Percentiles rank a stretch among this genome's conserved stretches.
phyloP scores from a whole-genome alignment of 2,888 invertebrate species.

The Polydrusus cervinus region DNA sequence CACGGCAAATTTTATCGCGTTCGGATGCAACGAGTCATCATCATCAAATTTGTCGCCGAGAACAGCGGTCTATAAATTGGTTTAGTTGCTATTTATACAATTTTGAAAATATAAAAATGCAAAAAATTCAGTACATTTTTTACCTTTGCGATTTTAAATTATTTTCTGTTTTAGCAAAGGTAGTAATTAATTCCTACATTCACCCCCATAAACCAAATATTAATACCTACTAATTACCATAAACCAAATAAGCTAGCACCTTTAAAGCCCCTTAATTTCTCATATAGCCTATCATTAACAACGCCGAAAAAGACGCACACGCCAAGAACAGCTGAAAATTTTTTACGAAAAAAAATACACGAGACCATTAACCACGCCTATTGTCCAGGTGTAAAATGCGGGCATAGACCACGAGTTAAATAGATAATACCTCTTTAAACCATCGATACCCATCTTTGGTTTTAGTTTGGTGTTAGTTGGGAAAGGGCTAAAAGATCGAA shows the following conservation, averaged over 20 bases:
- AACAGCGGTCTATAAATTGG: too few species aligned
- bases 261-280: constrained; percentile 16
- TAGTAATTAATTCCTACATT: too few species aligned
- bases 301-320: constrained; percentile 9
- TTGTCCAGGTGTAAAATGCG: constrained; percentile 70
- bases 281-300: constrained; percentile 33
- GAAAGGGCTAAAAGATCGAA: constrained; percentile 34
- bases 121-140: too few species aligned
- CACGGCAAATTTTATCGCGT: too few species aligned
- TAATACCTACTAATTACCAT: background rate
- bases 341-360: constrained; percentile 40
- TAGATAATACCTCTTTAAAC: constrained; percentile 49
- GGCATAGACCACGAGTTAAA: constrained; percentile 62
- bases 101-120: too few species aligned
- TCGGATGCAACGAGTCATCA: too few species aligned
- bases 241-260: background rate
- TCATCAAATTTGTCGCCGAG: too few species aligned
- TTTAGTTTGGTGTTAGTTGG: constrained; percentile 49
- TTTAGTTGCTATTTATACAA: too few species aligned
- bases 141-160: too few species aligned
- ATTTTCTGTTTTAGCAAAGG: too few species aligned
- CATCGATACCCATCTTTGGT: constrained; percentile 54
- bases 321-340: constrained; percentile 50
- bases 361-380: constrained; percentile 63
- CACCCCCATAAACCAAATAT: too few species aligned